phyloP scores from a whole-genome alignment of 2,113 vertebrate genomes.

The Noturus placidus region DNA sequence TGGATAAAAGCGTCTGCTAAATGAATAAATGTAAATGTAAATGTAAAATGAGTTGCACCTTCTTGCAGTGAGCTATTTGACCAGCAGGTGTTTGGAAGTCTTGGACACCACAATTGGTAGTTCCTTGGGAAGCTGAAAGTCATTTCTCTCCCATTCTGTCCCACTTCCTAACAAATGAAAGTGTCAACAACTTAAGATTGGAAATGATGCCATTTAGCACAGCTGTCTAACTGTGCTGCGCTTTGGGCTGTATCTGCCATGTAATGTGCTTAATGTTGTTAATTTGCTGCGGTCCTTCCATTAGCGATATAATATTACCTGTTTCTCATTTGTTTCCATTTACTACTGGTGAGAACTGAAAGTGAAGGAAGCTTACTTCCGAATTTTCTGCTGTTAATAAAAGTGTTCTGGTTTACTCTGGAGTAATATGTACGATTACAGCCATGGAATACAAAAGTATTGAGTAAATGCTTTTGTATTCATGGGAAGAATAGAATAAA shows the following conservation, averaged over 20 bases:
- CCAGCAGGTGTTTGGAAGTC: conserved; percentile 32
- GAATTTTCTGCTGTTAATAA: conserved; percentile 28
- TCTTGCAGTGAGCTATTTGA: background rate
- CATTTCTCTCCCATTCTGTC: background rate
- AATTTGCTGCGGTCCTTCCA: conserved; percentile 29
- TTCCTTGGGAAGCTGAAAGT: conserved; percentile 20
- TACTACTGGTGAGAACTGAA: background rate
- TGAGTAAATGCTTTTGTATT: background rate
- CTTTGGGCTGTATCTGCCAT: conserved; percentile 18
- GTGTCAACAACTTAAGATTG: conserved; percentile 21
- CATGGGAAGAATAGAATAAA: background rate
- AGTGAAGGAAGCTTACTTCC: conserved; percentile 5
- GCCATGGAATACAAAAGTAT: background rate
- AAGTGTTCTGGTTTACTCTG: conserved; percentile 1
- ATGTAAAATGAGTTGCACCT: conserved; percentile 42
- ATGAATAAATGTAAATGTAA: no score
- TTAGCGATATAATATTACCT: conserved; percentile 26
- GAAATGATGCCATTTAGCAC: conserved; percentile 37
- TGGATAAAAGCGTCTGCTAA: no score
- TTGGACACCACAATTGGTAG: background rate
- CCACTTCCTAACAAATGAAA: conserved; percentile 28
- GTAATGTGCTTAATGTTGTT: conserved; percentile 26
- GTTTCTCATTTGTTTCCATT: conserved; percentile 10
- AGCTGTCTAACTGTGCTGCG: conserved; percentile 36
- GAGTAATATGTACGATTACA: background rate